Percentiles rank a stretch among this genome's conserved stretches.
Evolutionary conservation across 1,140 invertebrate genomes (phyloP).

Genomic region (Bacillus rossius): DNA sequence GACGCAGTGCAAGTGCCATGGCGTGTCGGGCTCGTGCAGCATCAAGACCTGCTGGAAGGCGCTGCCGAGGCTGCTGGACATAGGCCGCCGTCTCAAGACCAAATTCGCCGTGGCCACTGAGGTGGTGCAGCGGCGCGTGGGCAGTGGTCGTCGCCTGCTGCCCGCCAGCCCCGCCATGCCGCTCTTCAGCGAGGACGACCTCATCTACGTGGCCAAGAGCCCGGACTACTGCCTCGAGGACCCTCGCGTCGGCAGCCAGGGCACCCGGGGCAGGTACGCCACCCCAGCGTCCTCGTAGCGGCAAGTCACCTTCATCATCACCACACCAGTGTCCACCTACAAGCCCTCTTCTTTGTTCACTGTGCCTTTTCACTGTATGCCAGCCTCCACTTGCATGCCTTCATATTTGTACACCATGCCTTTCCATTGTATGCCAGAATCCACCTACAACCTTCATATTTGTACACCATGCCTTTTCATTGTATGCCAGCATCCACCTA

Average conservation of each 20-base stretch:
- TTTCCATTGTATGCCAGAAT: no score
- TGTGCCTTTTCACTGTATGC: no score
- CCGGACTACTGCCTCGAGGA: constrained; percentile 90
- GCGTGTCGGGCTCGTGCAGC: constrained; percentile 92
- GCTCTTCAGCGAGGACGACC: constrained; percentile 38
- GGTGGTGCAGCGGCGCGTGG: constrained; percentile 32
- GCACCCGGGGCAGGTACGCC: constrained; percentile 70
- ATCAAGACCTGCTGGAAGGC: constrained; percentile 88
- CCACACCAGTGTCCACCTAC: no score
- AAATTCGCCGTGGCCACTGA: constrained; percentile 29
- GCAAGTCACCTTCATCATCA: no score
- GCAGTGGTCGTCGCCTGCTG: constrained; percentile 27
- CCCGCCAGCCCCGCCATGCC: constrained; percentile 16
- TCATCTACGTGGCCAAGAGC: constrained; percentile 80
- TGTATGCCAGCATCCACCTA: no score
- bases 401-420: no score
- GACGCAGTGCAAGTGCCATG: constrained; percentile 93
- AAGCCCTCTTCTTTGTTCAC: no score
- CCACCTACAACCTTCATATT: no score
- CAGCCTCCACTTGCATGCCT: no score
- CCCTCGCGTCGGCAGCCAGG: constrained; percentile 65
- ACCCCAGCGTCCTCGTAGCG: no score
- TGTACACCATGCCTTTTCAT: no score
- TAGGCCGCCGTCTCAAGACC: constrained; percentile 40
- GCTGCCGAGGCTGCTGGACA: constrained; percentile 42